Conservation (phyloP, 2,888 invertebrate genomes). For the Andrena trimmerana region DNA sequence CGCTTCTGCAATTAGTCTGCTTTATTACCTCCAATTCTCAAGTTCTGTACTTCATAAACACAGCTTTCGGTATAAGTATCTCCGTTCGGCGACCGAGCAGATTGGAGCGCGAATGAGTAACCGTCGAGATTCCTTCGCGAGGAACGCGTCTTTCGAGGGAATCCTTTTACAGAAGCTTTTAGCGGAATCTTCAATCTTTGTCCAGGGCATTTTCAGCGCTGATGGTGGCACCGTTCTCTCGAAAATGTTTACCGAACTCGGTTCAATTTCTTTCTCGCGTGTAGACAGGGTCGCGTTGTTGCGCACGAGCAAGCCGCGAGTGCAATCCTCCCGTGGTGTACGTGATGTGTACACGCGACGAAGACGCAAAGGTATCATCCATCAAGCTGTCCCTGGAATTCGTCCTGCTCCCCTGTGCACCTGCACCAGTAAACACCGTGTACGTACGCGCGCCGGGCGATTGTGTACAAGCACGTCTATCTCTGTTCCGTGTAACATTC, state of each 20-base stretch:
- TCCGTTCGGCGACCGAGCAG: neutral
- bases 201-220: constrained; percentile 5
- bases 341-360: constrained; percentile 48
- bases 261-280: constrained; percentile 35
- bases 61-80: too few species aligned
- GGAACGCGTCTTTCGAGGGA: neutral
- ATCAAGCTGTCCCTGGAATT: constrained; percentile 72
- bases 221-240: neutral
- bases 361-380: constrained; percentile 74
- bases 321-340: constrained; percentile 27
- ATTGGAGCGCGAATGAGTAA: neutral
- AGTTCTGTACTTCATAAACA: too few species aligned
- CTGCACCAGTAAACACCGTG: constrained; percentile 44
- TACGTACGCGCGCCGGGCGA: constrained; percentile 33
- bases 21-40: too few species aligned
- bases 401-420: constrained; percentile 52
- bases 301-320: constrained; percentile 20
- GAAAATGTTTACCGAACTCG: constrained; percentile 48
- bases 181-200: constrained; percentile 24
- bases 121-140: neutral
- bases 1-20: too few species aligned
- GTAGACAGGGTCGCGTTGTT: constrained; percentile 4
- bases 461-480: constrained; percentile 22
- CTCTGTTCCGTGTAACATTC: constrained; percentile 34
- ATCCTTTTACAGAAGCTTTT: neutral